phyloP scores from a whole-genome alignment of 2,888 invertebrate genomes.

The Amorpha juglandis region DNA sequence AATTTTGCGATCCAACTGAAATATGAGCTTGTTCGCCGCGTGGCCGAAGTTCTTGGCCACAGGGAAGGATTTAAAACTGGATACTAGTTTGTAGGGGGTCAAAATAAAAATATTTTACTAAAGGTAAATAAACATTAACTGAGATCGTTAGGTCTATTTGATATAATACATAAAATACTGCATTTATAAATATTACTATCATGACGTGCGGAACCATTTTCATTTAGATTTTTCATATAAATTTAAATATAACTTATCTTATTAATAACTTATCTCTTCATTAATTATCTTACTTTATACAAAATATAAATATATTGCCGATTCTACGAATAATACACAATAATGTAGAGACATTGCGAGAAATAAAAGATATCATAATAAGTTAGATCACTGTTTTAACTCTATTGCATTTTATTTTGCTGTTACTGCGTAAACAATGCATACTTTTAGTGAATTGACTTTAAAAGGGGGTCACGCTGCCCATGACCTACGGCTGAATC shows the following conservation, averaged over 20 bases:
- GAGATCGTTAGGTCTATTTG: too few relatives aligned
- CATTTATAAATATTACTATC: too few relatives aligned
- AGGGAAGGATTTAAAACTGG: not conserved
- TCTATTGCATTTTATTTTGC: not conserved
- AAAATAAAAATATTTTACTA: not conserved
- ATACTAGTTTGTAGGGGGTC: not conserved
- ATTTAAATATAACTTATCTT: too few relatives aligned
- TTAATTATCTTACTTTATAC: too few relatives aligned
- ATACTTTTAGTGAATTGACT: not conserved
- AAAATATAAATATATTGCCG: too few relatives aligned
- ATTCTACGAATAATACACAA: too few relatives aligned
- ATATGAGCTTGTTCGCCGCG: conserved; percentile 3
- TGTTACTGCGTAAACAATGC: not conserved
- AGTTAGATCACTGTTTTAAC: not conserved
- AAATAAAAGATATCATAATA: not conserved
- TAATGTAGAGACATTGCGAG: not conserved
- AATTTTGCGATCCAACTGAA: conserved; percentile 20
- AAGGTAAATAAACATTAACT: too few relatives aligned
- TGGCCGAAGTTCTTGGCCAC: not conserved
- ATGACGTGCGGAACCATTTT: too few relatives aligned
- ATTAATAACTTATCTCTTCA: too few relatives aligned
- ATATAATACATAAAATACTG: too few relatives aligned
- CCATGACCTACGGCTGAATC: conserved; percentile 1
- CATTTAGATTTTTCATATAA: too few relatives aligned
- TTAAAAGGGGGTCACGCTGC: conserved; percentile 1